Evolutionary conservation across 2,888 invertebrate species (phyloP).

Genomic region (Arge pagana): DNA sequence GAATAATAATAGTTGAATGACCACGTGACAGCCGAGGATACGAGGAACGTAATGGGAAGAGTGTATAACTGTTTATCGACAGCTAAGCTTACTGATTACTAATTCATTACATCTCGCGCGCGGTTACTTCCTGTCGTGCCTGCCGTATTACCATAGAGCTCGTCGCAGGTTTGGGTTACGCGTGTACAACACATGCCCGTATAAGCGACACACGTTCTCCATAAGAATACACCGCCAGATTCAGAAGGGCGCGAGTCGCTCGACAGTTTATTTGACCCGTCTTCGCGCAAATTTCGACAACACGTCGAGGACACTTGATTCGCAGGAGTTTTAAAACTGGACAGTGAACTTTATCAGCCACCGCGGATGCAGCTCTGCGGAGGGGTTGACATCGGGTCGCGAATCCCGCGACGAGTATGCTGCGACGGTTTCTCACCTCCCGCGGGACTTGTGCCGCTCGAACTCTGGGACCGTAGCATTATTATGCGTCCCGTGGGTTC

Average conservation of each 20-base stretch:
- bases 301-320: too few relatives aligned
- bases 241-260: constrained; percentile 4
- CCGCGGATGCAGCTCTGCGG: too few relatives aligned
- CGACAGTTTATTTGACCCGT: not conserved
- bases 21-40: constrained; percentile 1
- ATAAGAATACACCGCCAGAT: not conserved
- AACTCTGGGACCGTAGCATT: constrained; percentile 22
- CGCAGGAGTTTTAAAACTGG: too few relatives aligned
- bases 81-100: constrained; percentile 25
- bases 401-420: too few relatives aligned
- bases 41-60: not conserved
- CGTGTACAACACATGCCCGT: constrained; percentile 21
- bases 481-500: constrained; percentile 33
- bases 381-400: too few relatives aligned
- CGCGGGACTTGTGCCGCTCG: constrained; percentile 8
- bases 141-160: constrained; percentile 23
- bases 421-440: too few relatives aligned
- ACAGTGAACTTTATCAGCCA: too few relatives aligned
- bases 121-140: constrained; percentile 24
- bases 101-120: constrained; percentile 21
- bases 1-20: too few relatives aligned
- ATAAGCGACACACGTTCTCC: constrained; percentile 16
- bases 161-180: constrained; percentile 7
- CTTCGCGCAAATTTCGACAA: too few relatives aligned
- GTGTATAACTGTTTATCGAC: constrained; percentile 20